Evolutionary conservation across 1,140 invertebrate genomes (phyloP).

Genomic region (Elysia chlorotica): DNA sequence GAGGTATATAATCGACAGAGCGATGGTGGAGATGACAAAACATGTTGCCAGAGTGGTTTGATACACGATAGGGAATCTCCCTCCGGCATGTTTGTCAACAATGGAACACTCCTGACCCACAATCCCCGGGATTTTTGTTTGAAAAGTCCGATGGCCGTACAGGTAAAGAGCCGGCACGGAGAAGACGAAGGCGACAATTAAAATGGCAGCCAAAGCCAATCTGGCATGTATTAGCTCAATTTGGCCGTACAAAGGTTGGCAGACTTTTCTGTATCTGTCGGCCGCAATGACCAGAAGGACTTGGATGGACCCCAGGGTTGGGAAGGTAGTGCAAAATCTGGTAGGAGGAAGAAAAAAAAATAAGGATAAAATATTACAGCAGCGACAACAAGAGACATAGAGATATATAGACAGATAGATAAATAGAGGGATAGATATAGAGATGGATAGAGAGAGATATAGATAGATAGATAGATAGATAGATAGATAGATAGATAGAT

Average conservation of each 20-base stretch:
- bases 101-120: constrained; percentile 26
- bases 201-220: neutral
- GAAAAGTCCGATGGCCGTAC: constrained; percentile 14
- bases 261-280: constrained; percentile 32
- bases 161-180: constrained; percentile 17
- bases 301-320: constrained; percentile 24
- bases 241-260: constrained; percentile 27
- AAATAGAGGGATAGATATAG: no score
- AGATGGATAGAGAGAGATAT: no score
- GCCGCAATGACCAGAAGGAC: constrained; percentile 32
- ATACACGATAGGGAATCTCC: constrained; percentile 20
- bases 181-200: constrained; percentile 11
- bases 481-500: no score
- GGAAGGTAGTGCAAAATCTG: constrained; percentile 14
- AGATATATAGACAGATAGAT: no score
- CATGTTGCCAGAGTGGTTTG: neutral
- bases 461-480: no score
- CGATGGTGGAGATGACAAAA: constrained; percentile 14
- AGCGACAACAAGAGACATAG: no score
- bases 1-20: constrained; percentile 6
- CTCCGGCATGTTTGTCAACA: constrained; percentile 12
- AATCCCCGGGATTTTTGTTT: neutral
- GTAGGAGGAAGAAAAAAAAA: neutral
- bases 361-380: no score
- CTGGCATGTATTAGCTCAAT: constrained; percentile 11